phyloP scores from a whole-genome alignment of 2,797 vertebrate species.

The Neosalanx taihuensis region DNA sequence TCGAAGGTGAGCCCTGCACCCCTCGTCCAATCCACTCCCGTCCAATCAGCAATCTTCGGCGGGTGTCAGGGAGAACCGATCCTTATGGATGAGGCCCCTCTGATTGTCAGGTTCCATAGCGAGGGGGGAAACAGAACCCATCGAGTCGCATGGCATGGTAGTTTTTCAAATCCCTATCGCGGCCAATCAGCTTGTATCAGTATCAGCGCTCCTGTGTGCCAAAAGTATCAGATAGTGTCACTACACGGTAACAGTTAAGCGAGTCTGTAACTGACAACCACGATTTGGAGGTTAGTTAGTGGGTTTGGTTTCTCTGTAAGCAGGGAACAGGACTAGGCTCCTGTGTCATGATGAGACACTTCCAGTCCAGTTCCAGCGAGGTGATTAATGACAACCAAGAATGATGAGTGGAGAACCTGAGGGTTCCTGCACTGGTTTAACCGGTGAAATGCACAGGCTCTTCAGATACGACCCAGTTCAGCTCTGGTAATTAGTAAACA shows the following conservation, averaged over 20 bases:
- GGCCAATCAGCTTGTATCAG: conserved; percentile 24
- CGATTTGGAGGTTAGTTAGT: conserved; percentile 34
- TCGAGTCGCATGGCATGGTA: conserved; percentile 1
- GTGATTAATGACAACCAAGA: conserved; percentile 47
- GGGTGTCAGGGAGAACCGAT: conserved; percentile 20
- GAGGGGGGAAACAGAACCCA: conserved; percentile 28
- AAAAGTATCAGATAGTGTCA: conserved; percentile 23
- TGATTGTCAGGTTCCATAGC: conserved; percentile 7
- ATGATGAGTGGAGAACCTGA: conserved; percentile 48
- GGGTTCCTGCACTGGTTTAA: conserved; percentile 51
- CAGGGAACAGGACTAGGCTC: conserved; percentile 25
- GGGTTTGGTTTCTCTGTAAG: conserved; percentile 50
- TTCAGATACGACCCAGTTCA: neutral
- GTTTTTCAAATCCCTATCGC: conserved; percentile 28
- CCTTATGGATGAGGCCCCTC: conserved; percentile 15
- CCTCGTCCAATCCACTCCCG: neutral
- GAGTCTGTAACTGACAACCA: conserved; percentile 11
- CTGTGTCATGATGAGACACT: conserved; percentile 39
- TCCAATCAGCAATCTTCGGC: neutral
- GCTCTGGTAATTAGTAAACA: too few relatives aligned
- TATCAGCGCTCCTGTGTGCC: conserved; percentile 27
- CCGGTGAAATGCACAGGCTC: conserved; percentile 37
- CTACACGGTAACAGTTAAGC: conserved; percentile 25
- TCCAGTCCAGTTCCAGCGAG: conserved; percentile 28
- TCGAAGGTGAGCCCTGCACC: conserved; percentile 81